A percentile compares a stretch with the other conserved stretches of the same genome.
phyloP scores from a whole-genome alignment of 1,140 invertebrate species.

The Pararge aegeria region DNA sequence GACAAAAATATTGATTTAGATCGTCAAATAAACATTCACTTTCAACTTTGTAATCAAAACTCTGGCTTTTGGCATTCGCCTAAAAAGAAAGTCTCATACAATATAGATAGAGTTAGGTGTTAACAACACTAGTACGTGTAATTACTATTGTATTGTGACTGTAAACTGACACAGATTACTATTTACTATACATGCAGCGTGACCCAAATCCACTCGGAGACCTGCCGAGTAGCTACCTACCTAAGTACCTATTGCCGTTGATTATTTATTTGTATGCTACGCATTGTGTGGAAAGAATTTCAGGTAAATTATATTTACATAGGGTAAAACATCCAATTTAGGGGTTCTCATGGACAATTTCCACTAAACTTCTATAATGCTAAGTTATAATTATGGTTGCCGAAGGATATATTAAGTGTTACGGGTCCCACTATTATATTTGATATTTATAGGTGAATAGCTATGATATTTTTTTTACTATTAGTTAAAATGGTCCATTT shows the following conservation, averaged over 20 bases:
- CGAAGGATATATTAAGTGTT: no score
- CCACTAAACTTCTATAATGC: no score
- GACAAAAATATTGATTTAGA: no score
- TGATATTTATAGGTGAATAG: no score
- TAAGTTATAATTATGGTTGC: no score
- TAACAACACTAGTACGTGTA: conserved; percentile 14
- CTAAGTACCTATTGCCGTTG: conserved; percentile 9
- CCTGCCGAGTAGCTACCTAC: conserved; percentile 3
- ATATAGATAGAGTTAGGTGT: neutral
- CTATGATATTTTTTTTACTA: no score
- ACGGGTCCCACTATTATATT: no score
- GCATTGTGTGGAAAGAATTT: neutral
- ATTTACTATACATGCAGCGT: neutral
- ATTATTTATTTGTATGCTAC: conserved; percentile 28
- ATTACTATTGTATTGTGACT: conserved; percentile 20
- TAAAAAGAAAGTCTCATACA: no score
- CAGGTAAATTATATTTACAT: conserved; percentile 4
- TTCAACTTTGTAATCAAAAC: no score
- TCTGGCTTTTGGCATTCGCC: no score
- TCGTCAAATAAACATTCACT: no score
- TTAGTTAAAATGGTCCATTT: no score
- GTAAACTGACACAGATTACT: conserved; percentile 15
- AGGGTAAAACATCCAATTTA: neutral
- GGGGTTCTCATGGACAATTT: neutral
- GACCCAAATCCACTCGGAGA: conserved; percentile 17